Conservation (phyloP, 1,140 invertebrate species). For the Listronotus bonariensis region DNA sequence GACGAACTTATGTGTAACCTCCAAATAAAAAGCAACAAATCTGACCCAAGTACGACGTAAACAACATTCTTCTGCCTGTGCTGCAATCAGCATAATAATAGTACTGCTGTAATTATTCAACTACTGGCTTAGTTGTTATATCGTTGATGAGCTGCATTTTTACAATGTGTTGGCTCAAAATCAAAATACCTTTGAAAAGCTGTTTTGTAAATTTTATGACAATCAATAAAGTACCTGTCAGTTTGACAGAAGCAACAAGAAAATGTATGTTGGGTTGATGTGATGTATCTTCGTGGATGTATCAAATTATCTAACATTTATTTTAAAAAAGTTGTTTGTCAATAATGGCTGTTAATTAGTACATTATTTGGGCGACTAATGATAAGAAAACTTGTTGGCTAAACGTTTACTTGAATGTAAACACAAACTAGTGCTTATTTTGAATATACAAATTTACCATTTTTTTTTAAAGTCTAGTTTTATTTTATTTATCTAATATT, state of each 20-base stretch:
- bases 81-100: constrained; percentile 32
- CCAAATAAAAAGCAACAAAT: constrained; percentile 28
- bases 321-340: constrained; percentile 14
- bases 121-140: background rate
- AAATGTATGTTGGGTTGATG: constrained; percentile 13
- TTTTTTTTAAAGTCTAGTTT: no score
- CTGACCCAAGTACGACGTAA: constrained; percentile 49
- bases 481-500: no score
- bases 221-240: constrained; percentile 20
- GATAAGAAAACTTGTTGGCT: constrained; percentile 8
- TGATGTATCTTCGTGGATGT: no score
- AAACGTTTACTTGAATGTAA: no score
- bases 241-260: constrained; percentile 22
- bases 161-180: background rate
- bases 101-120: constrained; percentile 18
- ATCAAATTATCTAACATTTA: constrained; percentile 13
- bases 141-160: background rate
- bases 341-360: constrained; percentile 15
- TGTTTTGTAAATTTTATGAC: constrained; percentile 13
- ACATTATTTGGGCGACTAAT: constrained; percentile 13
- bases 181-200: constrained; percentile 2
- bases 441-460: no score
- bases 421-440: no score
- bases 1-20: constrained; percentile 22
- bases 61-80: constrained; percentile 43